Percentiles rank a stretch among this genome's conserved stretches.
phyloP scores from a whole-genome alignment of 2,888 invertebrate species.

The Liposcelis brunnea region DNA sequence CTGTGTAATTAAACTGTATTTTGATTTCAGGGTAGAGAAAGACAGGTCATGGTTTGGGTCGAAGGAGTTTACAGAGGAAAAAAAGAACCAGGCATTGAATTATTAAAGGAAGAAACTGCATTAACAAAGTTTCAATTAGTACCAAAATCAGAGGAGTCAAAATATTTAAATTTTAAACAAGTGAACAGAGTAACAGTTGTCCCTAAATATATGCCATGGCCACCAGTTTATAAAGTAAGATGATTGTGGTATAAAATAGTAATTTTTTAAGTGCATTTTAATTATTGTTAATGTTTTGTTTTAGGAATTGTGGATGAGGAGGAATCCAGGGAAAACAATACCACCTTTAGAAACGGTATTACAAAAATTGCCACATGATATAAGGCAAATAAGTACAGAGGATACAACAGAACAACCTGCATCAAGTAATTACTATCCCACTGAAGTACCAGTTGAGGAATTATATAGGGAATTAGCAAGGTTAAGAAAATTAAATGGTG shows the following conservation, averaged over 20 bases:
- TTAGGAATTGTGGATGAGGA: neutral
- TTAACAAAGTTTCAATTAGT: slow-evolving; percentile 68
- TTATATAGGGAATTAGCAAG: too few species aligned
- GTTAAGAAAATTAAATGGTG: too few species aligned
- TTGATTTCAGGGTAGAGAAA: slow-evolving; percentile 31
- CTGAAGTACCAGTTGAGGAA: too few species aligned
- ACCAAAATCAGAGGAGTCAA: slow-evolving; percentile 59
- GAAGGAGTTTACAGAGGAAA: slow-evolving; percentile 63
- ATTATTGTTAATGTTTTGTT: neutral
- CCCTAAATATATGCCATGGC: neutral
- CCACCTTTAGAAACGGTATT: too few species aligned
- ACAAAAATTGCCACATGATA: too few species aligned
- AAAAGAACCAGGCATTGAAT: slow-evolving; percentile 35
- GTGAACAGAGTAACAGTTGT: slow-evolving; percentile 17
- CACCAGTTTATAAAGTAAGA: slow-evolving; percentile 7
- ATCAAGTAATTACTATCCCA: too few species aligned
- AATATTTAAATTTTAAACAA: slow-evolving; percentile 30
- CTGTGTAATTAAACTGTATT: slow-evolving; percentile 12
- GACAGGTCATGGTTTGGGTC: slow-evolving; percentile 52
- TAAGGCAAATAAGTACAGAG: too few species aligned
- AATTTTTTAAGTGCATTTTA: too few species aligned
- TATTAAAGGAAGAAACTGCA: slow-evolving; percentile 48
- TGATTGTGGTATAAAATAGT: too few species aligned
- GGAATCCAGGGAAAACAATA: too few species aligned
- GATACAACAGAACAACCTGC: too few species aligned